phyloP scores from a whole-genome alignment of 2,113 vertebrate species.

The Aepyceros melampus region DNA sequence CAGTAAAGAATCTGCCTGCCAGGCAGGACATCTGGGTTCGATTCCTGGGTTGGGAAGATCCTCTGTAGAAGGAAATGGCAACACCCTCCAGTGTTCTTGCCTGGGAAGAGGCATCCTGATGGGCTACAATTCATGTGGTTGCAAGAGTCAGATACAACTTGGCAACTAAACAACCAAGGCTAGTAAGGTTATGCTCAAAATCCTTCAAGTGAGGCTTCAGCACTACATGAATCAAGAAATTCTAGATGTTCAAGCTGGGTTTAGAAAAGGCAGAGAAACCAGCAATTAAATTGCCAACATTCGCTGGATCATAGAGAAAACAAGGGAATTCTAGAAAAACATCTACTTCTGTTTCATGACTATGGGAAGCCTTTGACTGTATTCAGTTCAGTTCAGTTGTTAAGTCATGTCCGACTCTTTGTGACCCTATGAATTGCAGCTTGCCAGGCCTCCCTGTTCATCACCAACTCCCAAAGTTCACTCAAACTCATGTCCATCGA shows the following conservation, averaged over 20 bases:
- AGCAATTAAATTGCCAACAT: background rate
- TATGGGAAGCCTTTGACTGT: background rate
- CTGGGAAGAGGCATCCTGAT: background rate
- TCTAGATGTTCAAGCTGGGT: background rate
- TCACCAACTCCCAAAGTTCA: too few species aligned
- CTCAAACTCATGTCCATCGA: too few species aligned
- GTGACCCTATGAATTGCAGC: too few species aligned
- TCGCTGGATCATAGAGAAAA: background rate
- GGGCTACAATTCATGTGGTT: background rate
- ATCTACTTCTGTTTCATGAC: background rate
- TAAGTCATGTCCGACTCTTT: too few species aligned
- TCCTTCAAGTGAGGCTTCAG: background rate
- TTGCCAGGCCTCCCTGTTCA: too few species aligned
- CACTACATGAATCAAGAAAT: background rate
- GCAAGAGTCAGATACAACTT: background rate
- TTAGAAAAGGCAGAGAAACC: background rate
- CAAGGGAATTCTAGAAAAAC: background rate
- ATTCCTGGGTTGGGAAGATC: background rate
- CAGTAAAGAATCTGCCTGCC: background rate
- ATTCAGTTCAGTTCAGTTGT: too few species aligned
- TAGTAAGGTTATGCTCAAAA: background rate
- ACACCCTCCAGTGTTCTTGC: background rate
- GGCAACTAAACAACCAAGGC: background rate
- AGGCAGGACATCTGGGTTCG: background rate
- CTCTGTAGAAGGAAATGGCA: background rate